Conservation (phyloP, 2,113 vertebrate genomes). For the Eleginops maclovinus region DNA sequence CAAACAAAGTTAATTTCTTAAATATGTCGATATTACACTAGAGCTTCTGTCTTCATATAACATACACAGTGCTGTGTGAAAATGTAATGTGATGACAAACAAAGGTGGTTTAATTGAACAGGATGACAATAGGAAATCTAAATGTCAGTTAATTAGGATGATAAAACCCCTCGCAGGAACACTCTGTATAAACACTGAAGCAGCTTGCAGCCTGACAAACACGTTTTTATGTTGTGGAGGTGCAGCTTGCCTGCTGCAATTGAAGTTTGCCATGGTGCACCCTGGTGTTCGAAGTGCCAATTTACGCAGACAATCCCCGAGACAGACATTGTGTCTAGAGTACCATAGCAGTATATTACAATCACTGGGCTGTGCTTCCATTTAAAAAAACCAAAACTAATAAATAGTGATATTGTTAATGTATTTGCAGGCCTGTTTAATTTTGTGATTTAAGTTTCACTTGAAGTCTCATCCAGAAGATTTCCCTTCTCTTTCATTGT, state of each 20-base stretch:
- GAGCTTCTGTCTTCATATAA: neutral
- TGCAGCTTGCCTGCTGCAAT: constrained; percentile 20
- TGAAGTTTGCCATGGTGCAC: constrained; percentile 42
- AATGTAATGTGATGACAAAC: constrained; percentile 31
- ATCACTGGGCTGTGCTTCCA: constrained; percentile 19
- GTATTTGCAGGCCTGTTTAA: neutral
- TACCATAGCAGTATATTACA: constrained; percentile 32
- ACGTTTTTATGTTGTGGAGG: constrained; percentile 30
- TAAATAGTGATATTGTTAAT: neutral
- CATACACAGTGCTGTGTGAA: constrained; percentile 16
- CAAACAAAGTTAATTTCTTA: neutral
- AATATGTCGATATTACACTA: neutral
- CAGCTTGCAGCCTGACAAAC: constrained; percentile 36
- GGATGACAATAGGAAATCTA: constrained; percentile 26
- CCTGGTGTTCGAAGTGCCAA: constrained; percentile 64
- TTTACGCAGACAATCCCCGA: constrained; percentile 32
- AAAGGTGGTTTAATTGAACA: constrained; percentile 30
- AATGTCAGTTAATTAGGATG: constrained; percentile 50
- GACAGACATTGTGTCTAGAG: constrained; percentile 45
- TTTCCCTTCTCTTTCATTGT: neutral
- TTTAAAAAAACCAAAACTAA: no score
- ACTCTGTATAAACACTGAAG: constrained; percentile 14
- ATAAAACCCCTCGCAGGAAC: constrained; percentile 13
- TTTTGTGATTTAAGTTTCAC: constrained; percentile 3
- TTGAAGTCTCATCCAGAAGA: constrained; percentile 8